Evolutionary conservation across 1,140 invertebrate species (phyloP).

Genomic region (Ostrea denselamellosa): DNA sequence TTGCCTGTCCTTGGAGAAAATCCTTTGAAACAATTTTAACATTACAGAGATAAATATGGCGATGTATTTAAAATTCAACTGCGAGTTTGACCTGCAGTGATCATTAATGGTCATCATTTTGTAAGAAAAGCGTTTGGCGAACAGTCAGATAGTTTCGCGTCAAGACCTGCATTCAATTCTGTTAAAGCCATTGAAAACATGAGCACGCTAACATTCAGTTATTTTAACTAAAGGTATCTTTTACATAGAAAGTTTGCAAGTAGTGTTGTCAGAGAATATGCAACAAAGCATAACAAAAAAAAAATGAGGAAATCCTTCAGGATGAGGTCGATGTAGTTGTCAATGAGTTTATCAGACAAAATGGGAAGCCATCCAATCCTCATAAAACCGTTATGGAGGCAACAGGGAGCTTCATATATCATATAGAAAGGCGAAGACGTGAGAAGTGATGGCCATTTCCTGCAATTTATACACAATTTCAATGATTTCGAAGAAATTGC

Average conservation of each 20-base stretch:
- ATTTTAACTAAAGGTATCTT: conserved; percentile 52
- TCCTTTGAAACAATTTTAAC: conserved; percentile 48
- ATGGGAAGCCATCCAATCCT: conserved; percentile 52
- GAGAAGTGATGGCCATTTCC: conserved; percentile 48
- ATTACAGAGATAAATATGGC: conserved; percentile 56
- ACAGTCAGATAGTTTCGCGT: conserved; percentile 58
- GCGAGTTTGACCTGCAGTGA: conserved; percentile 57
- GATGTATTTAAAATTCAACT: conserved; percentile 62
- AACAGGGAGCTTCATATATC: conserved; percentile 57
- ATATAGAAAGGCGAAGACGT: conserved; percentile 55
- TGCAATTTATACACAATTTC: conserved; percentile 35
- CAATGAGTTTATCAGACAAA: conserved; percentile 39
- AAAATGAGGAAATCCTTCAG: conserved; percentile 52
- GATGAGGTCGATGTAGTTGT: conserved; percentile 49
- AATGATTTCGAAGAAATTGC: conserved; percentile 51
- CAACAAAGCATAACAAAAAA: conserved; percentile 45
- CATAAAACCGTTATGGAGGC: conserved; percentile 39
- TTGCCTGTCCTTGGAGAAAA: conserved; percentile 61
- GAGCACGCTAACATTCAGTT: conserved; percentile 46
- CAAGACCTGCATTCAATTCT: conserved; percentile 58
- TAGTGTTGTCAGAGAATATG: conserved; percentile 52
- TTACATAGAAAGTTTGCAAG: conserved; percentile 53
- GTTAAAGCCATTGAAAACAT: conserved; percentile 6
- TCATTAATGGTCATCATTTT: conserved; percentile 56
- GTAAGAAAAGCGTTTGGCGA: conserved; percentile 57